Evolutionary conservation across 2,113 vertebrate genomes (phyloP), one percentile per base, ranked within the genome.

Genomic region (Boulengeromyrus knoepffleri): DNA sequence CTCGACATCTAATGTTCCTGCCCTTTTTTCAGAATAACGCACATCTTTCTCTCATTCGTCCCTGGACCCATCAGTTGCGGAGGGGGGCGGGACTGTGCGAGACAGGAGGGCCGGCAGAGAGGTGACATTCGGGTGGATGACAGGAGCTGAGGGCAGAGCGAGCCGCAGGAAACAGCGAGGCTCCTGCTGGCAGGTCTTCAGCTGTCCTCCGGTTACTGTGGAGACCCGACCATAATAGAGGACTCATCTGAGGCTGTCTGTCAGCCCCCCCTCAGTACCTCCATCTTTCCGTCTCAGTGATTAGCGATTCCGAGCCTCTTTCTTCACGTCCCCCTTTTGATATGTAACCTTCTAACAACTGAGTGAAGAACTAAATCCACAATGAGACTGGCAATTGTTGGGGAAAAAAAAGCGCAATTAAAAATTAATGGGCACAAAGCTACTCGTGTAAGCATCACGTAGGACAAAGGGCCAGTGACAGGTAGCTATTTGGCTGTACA

Each of bases 401-500:
- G 62, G 62, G n/a, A 27, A 70, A 77, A 80, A 80, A 92, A 91
- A 91, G 88, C 92, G 92, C 92, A 93, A 93, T 93, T 93, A 93
- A 93, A 93, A 93, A 92, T 93, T 92, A 91, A 93, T 93, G 91
- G 91, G 91, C 91, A 92, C 92, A 93, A 91, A 91, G 92, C 91
- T 91, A 91, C 91, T 92, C 85, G 92, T 90, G 90, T 93, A 91
- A 93, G 93, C 91, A 89, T 91, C 87, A 91, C 53, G 47, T 85
- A 90, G 92, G 93, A 93, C 93, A 93, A 93, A 93, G 92, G 89
- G 88, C 90, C 84, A 90, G 91, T 94, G 93, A 94, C 93, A 94
- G 93, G 93, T 92, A 94, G 92, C 92, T 92, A 94, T 94, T 94
- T 93, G 92, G 91, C 92, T 93, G 91, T 93, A 93, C 91, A 91